A percentile compares a stretch with the other conserved stretches of the same genome.
Evolutionary conservation across 2,888 invertebrate genomes (phyloP).

Genomic region (Thelaira solivaga): DNA sequence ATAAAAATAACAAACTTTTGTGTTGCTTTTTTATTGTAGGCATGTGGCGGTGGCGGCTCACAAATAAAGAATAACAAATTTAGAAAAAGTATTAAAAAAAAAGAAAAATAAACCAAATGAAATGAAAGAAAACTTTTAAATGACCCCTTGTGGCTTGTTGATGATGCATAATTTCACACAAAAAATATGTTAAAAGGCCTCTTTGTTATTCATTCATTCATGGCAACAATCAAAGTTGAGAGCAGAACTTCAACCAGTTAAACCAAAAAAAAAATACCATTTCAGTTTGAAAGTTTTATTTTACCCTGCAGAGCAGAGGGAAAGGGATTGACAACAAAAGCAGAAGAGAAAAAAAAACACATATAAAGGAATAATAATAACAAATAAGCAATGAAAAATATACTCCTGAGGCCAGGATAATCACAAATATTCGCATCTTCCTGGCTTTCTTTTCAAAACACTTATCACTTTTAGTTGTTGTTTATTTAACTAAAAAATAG

Average conservation of each 20-base stretch:
- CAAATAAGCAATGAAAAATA: constrained; percentile 56
- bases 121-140: constrained; percentile 69
- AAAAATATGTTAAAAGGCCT: constrained; percentile 59
- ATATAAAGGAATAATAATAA: constrained; percentile 52
- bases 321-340: constrained; percentile 12
- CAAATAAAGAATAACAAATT: neutral
- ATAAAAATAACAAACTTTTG: constrained; percentile 13
- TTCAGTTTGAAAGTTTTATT: constrained; percentile 49
- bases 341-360: constrained; percentile 1
- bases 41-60: neutral
- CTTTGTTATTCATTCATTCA: constrained; percentile 36
- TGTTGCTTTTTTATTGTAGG: constrained; percentile 7
- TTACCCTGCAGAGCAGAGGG: constrained; percentile 33
- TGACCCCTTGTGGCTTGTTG: constrained; percentile 64
- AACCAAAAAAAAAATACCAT: neutral
- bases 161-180: constrained; percentile 63
- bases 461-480: constrained; percentile 27
- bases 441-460: neutral
- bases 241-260: neutral
- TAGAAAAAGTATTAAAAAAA: neutral
- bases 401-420: constrained; percentile 55
- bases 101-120: constrained; percentile 29
- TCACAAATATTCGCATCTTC: constrained; percentile 28
- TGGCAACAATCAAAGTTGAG: constrained; percentile 50
- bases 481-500: constrained; percentile 19